These are phyloP conservation scores for Ormyrus rosae DNA, from an alignment of 2,888 invertebrate species.

Conservation along the genomic window DNA sequence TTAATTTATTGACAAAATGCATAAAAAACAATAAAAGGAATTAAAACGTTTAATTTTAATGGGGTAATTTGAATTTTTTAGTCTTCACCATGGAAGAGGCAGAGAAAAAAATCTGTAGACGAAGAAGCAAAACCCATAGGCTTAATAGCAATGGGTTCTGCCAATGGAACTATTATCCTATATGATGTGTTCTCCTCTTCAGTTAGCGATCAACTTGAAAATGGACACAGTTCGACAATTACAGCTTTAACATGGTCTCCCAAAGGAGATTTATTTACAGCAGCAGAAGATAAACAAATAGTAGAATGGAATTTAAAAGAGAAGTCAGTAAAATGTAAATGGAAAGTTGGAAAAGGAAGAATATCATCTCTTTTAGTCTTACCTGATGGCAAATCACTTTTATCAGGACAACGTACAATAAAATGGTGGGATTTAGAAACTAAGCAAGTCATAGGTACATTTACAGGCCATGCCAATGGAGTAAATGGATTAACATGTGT, in stretches of 20 bases:
- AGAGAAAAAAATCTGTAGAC: constrained; percentile 73
- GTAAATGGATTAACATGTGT: constrained; percentile 76
- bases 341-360: constrained; percentile 81
- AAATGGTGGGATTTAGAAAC: constrained; percentile 81
- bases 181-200: constrained; percentile 79
- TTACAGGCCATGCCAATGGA: constrained; percentile 81
- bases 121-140: constrained; percentile 72
- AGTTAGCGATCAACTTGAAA: constrained; percentile 70
- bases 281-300: constrained; percentile 79
- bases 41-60: background rate
- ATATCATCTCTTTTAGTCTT: constrained; percentile 75
- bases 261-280: constrained; percentile 77
- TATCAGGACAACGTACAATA: constrained; percentile 75
- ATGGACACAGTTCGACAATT: constrained; percentile 77
- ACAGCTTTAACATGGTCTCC: constrained; percentile 78
- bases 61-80: constrained; percentile 64
- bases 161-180: constrained; percentile 83
- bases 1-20: too few species aligned
- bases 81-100: constrained; percentile 77
- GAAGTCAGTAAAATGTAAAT: constrained; percentile 77
- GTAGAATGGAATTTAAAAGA: constrained; percentile 77
- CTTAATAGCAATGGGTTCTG: constrained; percentile 85
- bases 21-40: too few species aligned
- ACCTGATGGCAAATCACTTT: constrained; percentile 67
- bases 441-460: constrained; percentile 80